Conservation (phyloP, 2,113 vertebrate genomes). For the Thinocorus orbignyianus region DNA sequence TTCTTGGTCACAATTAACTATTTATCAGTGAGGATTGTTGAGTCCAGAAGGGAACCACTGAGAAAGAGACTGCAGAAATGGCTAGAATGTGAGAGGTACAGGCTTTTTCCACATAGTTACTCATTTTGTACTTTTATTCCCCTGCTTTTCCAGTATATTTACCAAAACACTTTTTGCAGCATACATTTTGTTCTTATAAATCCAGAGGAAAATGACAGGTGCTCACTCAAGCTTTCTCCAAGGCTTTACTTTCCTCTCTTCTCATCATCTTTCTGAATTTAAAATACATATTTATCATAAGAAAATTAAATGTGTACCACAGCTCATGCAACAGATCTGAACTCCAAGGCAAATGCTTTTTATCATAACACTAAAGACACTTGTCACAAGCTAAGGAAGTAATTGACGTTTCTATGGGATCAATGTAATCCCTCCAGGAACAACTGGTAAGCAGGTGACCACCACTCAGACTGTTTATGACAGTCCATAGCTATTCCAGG, state of each 20-base stretch:
- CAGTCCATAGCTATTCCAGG: not conserved
- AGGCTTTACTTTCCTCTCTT: not conserved
- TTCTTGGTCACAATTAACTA: not conserved
- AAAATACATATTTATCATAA: not conserved
- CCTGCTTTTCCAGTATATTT: not conserved
- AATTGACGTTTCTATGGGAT: not conserved
- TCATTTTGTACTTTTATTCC: not conserved
- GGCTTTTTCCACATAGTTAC: not conserved
- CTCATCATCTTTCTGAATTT: not conserved
- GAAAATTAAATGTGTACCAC: not conserved
- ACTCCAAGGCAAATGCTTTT: not conserved
- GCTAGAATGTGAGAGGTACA: rapidly evolving
- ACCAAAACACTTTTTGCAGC: not conserved
- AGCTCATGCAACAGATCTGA: not conserved
- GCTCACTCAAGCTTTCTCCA: not conserved
- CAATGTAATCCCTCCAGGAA: not conserved
- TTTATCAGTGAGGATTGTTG: not conserved
- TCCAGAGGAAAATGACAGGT: not conserved
- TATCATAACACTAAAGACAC: not conserved
- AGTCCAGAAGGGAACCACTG: not conserved
- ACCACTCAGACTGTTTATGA: not conserved
- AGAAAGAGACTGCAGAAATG: not conserved
- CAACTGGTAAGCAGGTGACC: not conserved
- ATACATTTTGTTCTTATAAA: not conserved
- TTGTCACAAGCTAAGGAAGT: not conserved